A percentile compares a stretch with the other conserved stretches of the same genome.
These are phyloP conservation scores for Protaetia brevitarsis DNA, from an alignment of 1,140 invertebrate genomes.

Conservation along the genomic window DNA sequence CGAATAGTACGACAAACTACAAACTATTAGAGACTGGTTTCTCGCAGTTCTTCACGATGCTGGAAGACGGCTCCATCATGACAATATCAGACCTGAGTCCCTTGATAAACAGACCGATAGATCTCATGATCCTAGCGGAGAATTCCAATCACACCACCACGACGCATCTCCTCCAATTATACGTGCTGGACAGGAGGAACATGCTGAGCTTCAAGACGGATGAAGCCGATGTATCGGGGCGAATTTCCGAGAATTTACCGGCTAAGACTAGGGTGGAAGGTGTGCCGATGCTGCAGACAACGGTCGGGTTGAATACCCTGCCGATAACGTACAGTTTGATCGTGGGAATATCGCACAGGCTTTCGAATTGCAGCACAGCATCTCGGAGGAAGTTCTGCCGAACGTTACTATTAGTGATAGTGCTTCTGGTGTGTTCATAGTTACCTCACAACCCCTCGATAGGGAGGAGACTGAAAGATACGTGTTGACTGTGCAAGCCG, in stretches of 20 bases:
- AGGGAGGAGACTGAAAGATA: constrained; percentile 68
- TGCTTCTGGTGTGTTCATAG: constrained; percentile 61
- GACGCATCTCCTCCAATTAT: constrained; percentile 75
- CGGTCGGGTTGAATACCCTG: constrained; percentile 51
- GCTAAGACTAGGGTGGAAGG: constrained; percentile 65
- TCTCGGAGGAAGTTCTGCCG: constrained; percentile 52
- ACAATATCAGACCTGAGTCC: constrained; percentile 79
- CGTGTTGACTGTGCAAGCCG: constrained; percentile 69
- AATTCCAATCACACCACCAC: constrained; percentile 71
- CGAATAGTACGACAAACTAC: constrained; percentile 57
- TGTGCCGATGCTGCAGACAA: constrained; percentile 64
- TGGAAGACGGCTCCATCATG: constrained; percentile 87
- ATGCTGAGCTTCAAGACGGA: constrained; percentile 75
- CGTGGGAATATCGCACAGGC: constrained; percentile 65
- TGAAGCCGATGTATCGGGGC: constrained; percentile 58
- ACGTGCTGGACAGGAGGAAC: constrained; percentile 75
- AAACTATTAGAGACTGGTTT: constrained; percentile 72
- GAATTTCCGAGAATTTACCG: constrained; percentile 70
- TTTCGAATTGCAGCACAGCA: constrained; percentile 66
- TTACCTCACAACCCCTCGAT: constrained; percentile 71
- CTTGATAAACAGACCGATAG: constrained; percentile 74
- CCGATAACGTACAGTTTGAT: constrained; percentile 76
- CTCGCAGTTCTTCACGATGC: constrained; percentile 79
- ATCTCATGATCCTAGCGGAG: constrained; percentile 77
- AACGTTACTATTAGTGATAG: constrained; percentile 61